Evolutionary conservation across 2,797 vertebrate genomes (phyloP), one percentile per base, ranked within the genome.

Genomic region (Hafferia zeledoni): DNA sequence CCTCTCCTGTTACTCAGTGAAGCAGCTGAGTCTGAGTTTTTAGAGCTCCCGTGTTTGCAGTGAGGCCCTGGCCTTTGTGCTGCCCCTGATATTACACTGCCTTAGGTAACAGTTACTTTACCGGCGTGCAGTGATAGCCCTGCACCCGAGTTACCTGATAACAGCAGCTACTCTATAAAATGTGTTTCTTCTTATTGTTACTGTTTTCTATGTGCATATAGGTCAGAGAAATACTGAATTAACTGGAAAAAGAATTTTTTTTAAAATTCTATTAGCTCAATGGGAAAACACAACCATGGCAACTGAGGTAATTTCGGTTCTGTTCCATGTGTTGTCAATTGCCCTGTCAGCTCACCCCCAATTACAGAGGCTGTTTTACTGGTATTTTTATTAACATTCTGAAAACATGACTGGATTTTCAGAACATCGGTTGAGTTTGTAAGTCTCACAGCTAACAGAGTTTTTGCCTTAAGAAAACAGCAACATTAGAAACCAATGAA

Each of bases 381-480:
- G 43, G 14, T 72, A 60, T 84, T 89, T 92, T 79, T 80, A 33
- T 72, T 90, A 63, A 76, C 72, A 83, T 46, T 78, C 39, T 67
- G 91, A 91, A 93, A 89, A 83, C 71, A 65, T 59, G 63, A 83
- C 88, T 93, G 82, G 72, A 78, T 87, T 93, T 94, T 71, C 76
- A 75, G 47, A 86, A 78, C 46, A 88, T 15, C 22, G 30, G 33
- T 75, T 55, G 69, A 81, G n/a, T 81, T 75, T 77, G 44, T 83
- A 60, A 60, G 49, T 77, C 79, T 94, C 61, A 52, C 68, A 71
- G 57, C 49, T 78, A 61, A 31, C 5, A 2, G 10, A 41, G 22
- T 6, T 94, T 86, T 83, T 80, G 52, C 53, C 46, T 85, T 83
- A 46, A 31, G 31, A 71, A 91, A 89, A 83, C 53, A 53, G n/a